Evolutionary conservation across 2,797 vertebrate species (phyloP), one percentile per base, ranked within the genome.

Genomic region (Sebastes taczanowskii): DNA sequence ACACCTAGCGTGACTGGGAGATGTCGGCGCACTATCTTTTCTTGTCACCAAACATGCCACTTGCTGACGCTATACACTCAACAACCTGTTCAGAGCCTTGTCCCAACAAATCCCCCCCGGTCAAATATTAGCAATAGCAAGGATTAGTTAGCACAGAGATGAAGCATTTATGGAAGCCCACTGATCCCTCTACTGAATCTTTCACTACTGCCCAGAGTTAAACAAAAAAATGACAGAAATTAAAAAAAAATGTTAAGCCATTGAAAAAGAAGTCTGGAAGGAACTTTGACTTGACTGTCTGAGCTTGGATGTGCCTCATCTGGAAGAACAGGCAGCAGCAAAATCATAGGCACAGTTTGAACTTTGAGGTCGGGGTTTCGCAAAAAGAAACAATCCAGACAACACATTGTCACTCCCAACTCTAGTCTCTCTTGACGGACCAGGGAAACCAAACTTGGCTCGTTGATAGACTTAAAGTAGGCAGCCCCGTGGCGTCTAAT

Each of bases 11-110:
- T 72, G 86, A 88, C 71, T 18, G 49, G 42, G 7, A 85, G 72
- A 87, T 87, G 90, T 87, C 84, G 71, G 59, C 2, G 4, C 22
- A 74, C 66, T 88, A 83, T 87, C 86, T 86, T 67, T 71, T 78
- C 81, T 86, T 90, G 91, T 91, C 83, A 88, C 86, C 74, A 90
- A 91, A 93, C 90, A 91, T 66, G 76, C 74, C 66, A 65, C 82
- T 83, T 3, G 30, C 76, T 82, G 66, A 59, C 42, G 55, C 46
- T 69, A 68, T 42, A 84, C 83, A 80, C 80, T 86, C 80, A 83
- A 82, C 89, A 88, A 56, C 30, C 52, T 89, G 81, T 83, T 90
- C 76, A 68, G 29, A 65, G 66, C 35, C 69, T 71, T 78, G 74
- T 46, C 66, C 69, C 75, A 84, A 82, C 79, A 89, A 87, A 85